A percentile compares a stretch with the other conserved stretches of the same genome.
Conservation (phyloP, 2,888 invertebrate species). For the Brassicogethes aeneus region DNA sequence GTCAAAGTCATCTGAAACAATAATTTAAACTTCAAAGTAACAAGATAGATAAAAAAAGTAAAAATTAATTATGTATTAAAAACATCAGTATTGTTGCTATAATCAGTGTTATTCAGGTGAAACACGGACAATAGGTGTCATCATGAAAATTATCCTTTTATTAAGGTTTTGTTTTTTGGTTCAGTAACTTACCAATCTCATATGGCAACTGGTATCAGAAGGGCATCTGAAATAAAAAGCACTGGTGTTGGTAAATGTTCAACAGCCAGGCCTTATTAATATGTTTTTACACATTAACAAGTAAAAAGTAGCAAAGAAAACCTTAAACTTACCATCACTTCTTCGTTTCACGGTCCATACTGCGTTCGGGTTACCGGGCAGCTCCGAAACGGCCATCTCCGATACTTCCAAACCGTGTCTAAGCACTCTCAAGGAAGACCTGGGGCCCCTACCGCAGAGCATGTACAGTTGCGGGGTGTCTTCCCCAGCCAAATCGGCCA, state of each 20-base stretch:
- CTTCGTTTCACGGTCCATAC: slow-evolving; percentile 98
- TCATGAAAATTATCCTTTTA: slow-evolving; percentile 27
- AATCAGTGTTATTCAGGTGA: slow-evolving; percentile 39
- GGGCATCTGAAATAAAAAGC: slow-evolving; percentile 48
- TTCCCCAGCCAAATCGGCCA: slow-evolving; percentile 92
- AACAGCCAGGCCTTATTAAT: slow-evolving; percentile 49
- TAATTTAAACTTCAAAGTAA: slow-evolving; percentile 17
- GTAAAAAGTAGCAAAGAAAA: neutral
- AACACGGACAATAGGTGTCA: slow-evolving; percentile 38
- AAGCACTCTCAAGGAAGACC: slow-evolving; percentile 86
- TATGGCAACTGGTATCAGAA: slow-evolving; percentile 7
- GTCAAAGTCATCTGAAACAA: slow-evolving; percentile 92
- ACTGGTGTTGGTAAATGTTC: slow-evolving; percentile 76
- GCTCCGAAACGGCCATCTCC: slow-evolving; percentile 99
- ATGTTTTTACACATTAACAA: slow-evolving; percentile 6
- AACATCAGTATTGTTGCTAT: slow-evolving; percentile 23
- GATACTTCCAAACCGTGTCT: slow-evolving; percentile 97
- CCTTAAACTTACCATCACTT: slow-evolving; percentile 77
- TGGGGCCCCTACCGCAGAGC: slow-evolving; percentile 90
- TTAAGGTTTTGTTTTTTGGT: no score
- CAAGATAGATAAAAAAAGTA: slow-evolving; percentile 3
- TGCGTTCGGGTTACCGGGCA: slow-evolving; percentile 99
- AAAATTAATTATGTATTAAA: neutral
- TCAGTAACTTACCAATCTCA: slow-evolving; percentile 18
- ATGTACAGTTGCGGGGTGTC: slow-evolving; percentile 98